Evolutionary conservation across 2,113 vertebrate species (phyloP), one percentile per base, ranked within the genome.

Genomic region (Lota lota): DNA sequence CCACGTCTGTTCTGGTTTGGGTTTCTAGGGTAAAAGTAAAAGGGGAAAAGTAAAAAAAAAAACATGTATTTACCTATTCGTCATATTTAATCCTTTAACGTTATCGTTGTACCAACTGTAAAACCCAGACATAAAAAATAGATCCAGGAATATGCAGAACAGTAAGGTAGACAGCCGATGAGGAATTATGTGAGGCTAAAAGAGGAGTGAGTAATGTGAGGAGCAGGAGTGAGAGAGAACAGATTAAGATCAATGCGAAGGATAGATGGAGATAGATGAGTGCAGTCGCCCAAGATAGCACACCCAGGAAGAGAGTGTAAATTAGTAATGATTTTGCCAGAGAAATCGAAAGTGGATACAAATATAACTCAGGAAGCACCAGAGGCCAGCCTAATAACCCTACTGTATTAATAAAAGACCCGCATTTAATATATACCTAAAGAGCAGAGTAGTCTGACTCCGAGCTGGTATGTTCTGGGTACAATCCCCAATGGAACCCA

Each of bases 251-350:
- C 16, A 59, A 56, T 1, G 62, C 28, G 33, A 40, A 28, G 19
- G 51, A 56, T 0, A 56, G 15, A 56, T n/a, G 14, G 53, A n/a
- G 53, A n/a, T 18, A 19, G 19, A 22, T 10, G 17, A 61, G 56
- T 20, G 33, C 28, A 21, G 62, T 36, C 67, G 80, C 79, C 70
- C 66, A 75, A 75, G 62, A 70, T 22, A 40, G 19, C 54, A n/a
- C 14, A 70, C 73, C 74, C 72, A 77, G 73, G 68, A 79, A 79
- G 62, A 73, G 81, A 70, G 62, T 69, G 64, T 72, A 54, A 83
- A 84, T 80, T 61, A 78, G 75, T 77, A 47, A 84, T 21, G 66
- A 81, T 69, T 69, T 62, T 63, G 63, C 10, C 59, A 15, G 68
- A 71, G 62, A 70, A 67, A 60, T 1, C 59, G 69, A 70, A 47